A percentile compares a stretch with the other conserved stretches of the same genome.
Conservation (phyloP, 2,888 invertebrate species). For the Apamea epomidion region DNA sequence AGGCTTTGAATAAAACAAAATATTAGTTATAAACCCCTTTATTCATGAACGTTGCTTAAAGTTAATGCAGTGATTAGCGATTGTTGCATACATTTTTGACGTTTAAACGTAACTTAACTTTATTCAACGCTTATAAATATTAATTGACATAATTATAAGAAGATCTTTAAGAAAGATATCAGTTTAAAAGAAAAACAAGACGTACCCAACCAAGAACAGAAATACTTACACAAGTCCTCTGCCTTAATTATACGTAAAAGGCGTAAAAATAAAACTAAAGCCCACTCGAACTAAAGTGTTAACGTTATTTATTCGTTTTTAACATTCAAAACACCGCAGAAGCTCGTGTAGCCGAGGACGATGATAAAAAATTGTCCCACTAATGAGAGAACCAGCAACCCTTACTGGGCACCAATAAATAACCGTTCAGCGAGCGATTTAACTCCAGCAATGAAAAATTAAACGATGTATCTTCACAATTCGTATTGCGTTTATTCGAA, state of each 20-base stretch:
- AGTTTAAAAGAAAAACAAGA: background rate
- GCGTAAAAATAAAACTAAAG: slow-evolving; percentile 38
- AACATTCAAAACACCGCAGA: slow-evolving; percentile 68
- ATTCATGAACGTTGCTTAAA: too few species aligned
- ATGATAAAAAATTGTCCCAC: slow-evolving; percentile 73
- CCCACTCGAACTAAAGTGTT: slow-evolving; percentile 49
- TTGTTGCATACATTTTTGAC: too few species aligned
- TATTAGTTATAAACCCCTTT: too few species aligned
- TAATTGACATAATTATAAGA: too few species aligned
- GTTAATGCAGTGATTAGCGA: too few species aligned
- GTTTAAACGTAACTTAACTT: too few species aligned
- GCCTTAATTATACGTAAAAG: slow-evolving; percentile 46
- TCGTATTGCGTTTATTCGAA: slow-evolving; percentile 73
- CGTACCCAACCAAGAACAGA: slow-evolving; percentile 10
- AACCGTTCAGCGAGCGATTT: slow-evolving; percentile 78
- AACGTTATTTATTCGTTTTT: slow-evolving; percentile 63
- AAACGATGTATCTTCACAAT: slow-evolving; percentile 78
- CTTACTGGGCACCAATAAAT: slow-evolving; percentile 77
- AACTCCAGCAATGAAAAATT: slow-evolving; percentile 83
- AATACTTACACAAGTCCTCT: slow-evolving; percentile 19
- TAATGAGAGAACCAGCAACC: slow-evolving; percentile 76
- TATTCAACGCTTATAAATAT: too few species aligned
- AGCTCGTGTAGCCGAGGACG: slow-evolving; percentile 66
- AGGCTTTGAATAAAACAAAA: background rate
- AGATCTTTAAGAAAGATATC: slow-evolving; percentile 18